phyloP scores from a whole-genome alignment of 2,888 invertebrate species.

The Pollenia angustigena region DNA sequence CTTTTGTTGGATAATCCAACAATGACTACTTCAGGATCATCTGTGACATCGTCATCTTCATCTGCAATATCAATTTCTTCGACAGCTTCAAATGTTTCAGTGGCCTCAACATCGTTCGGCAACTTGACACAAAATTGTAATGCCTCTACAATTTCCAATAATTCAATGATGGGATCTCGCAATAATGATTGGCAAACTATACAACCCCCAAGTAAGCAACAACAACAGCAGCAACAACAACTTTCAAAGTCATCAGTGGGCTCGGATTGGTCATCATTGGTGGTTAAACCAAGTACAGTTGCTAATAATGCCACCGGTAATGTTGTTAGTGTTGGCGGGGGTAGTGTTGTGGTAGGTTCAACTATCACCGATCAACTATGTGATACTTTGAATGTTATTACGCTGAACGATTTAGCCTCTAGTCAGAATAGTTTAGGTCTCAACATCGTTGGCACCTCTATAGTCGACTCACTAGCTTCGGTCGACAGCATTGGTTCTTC shows the following conservation, averaged over 20 bases:
- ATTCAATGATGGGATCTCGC: constrained; percentile 73
- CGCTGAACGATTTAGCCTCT: constrained; percentile 83
- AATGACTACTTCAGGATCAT: constrained; percentile 73
- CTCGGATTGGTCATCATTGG: constrained; percentile 77
- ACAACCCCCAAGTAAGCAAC: constrained; percentile 81
- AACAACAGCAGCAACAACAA: constrained; percentile 62
- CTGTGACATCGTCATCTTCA: constrained; percentile 71
- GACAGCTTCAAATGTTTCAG: constrained; percentile 76
- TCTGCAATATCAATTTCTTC: constrained; percentile 73
- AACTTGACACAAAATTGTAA: constrained; percentile 75
- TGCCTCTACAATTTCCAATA: constrained; percentile 61
- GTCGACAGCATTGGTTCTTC: constrained; percentile 60
- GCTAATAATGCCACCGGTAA: constrained; percentile 66
- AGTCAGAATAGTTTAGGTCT: constrained; percentile 84
- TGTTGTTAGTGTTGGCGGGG: constrained; percentile 61
- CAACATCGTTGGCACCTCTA: constrained; percentile 74
- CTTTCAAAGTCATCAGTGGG: constrained; percentile 64
- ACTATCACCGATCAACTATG: constrained; percentile 83
- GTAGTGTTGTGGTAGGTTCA: constrained; percentile 72
- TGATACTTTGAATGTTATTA: constrained; percentile 84
- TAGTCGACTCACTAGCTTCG: constrained; percentile 67
- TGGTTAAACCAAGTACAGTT: constrained; percentile 64
- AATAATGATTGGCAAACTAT: constrained; percentile 84
- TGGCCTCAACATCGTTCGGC: constrained; percentile 79
- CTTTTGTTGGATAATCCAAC: constrained; percentile 64